Evolutionary conservation across 1,140 invertebrate genomes (phyloP).

Genomic region (Helicoverpa armigera): DNA sequence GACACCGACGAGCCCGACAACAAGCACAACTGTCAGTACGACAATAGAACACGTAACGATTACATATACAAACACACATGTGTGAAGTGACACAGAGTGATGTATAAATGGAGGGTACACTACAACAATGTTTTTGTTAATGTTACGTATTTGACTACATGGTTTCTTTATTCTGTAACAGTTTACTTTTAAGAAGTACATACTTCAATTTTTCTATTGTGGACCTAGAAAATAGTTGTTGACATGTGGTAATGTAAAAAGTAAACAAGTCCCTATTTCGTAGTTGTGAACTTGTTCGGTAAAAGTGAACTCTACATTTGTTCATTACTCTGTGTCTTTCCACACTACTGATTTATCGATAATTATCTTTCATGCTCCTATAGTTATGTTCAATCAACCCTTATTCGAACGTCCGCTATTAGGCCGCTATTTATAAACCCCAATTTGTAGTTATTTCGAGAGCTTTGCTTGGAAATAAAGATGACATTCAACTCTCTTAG

Average conservation of each 20-base stretch:
- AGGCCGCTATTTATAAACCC: conserved; percentile 17
- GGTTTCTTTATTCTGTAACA: too few relatives aligned
- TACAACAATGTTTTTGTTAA: too few relatives aligned
- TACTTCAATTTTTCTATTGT: too few relatives aligned
- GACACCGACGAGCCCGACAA: conserved; percentile 83
- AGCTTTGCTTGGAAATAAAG: conserved; percentile 36
- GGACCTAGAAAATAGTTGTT: too few relatives aligned
- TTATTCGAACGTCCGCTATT: conserved; percentile 26
- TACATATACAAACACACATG: background rate
- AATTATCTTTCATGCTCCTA: conserved; percentile 25
- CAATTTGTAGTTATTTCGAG: background rate
- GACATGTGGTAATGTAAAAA: too few relatives aligned
- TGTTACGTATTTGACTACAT: too few relatives aligned
- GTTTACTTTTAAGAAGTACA: too few relatives aligned
- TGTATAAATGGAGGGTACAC: background rate
- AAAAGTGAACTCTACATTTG: background rate
- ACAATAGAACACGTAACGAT: background rate
- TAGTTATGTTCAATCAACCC: background rate
- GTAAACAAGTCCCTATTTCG: too few relatives aligned
- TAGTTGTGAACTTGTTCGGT: background rate
- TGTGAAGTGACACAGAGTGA: background rate
- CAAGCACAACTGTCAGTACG: conserved; percentile 68
- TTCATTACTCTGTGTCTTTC: background rate
- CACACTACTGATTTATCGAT: background rate
- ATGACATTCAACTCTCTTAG: background rate